Base-by-base conservation (phyloP, 2,797 vertebrate species). In the Distichodus sexfasciatus region DNA sequence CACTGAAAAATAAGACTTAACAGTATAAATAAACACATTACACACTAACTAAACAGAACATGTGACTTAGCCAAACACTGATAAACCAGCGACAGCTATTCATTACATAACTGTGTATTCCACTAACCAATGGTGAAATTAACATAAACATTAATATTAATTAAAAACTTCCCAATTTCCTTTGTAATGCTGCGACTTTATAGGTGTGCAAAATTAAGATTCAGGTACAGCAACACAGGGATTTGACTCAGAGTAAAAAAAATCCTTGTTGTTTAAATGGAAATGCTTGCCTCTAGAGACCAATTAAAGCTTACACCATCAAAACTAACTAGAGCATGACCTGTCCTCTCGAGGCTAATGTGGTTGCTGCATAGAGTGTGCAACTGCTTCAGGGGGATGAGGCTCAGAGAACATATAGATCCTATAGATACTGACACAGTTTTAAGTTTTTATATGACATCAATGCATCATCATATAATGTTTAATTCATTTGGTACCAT, bases 241-340 rank as follows among this genome's bases (percentile, higher is more conserved):
- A n/a, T 14, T 41, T 53, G 15, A 51, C 2, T 53, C 35, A 35
- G 1, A 6, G 7, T 19, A 24, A 55, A 3, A 41, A 50, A 28
- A 36, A 14, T 57, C 51, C 29, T 12, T 60, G 26, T 23, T 59
- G 35, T 50, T 21, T 14, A 70, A 44, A 59, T 69, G 44, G 54
- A 70, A 69, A 68, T 43, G 6, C 11, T 8, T 38, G 62, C 47
- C 87, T 83, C 83, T 41, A 0, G 85, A 87, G 87, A 78, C 84
- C 81, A 90, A 91, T 90, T 91, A 91, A 66, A 76, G 50, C 69
- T 33, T 68, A 69, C 51, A 79, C 73, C 74, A 81, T 69, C 74
- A 60, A 72, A 76, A 72, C 69, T 77, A 79, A 79, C 69, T 53
- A 59, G 53, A 69, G 59, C 64, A 72, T 76, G 73, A 77, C 78